Base-by-base conservation (phyloP, 2,888 invertebrate species). In the Dynastes tityus region DNA sequence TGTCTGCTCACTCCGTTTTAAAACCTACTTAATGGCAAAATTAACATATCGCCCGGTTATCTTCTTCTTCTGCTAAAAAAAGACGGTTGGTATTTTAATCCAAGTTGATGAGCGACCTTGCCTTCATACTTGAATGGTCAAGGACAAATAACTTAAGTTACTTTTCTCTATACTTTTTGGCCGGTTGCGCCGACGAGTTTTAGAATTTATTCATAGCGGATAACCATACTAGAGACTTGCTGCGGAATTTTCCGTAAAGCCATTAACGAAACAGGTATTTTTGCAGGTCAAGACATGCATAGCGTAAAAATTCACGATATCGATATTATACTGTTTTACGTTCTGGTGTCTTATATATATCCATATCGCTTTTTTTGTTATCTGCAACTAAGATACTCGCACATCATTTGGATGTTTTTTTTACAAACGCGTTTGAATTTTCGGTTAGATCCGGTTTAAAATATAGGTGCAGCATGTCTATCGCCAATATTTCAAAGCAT, bases 41-140 rank as follows among this genome's bases (percentile, higher is more conserved):
- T 68, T 68, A 68, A 4, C 68, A 68, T 68, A 22, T 22, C 29
- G 11, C 16, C 6, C 32, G 22, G 45, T 22, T 45, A 11, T 45
- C 68, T 49, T 27, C 67, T 67, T 67, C 22, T 45, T 45, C 2
- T 8, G 9, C 49, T 29, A 37, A 55, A 71, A 37, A 13, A 58
- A n/a, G 37, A 32, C 49, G 37, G 58, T 13, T 16, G 58, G 22
- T 58, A 58, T 55, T 40, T 58, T 51, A 32, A 63, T 63, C 13
- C 63, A 63, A 63, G 32, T 32, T 16, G 58, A 55, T 11, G 37
- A 37, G 58, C 55, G 71, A 58, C 71, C 71, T 71, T 71, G 37
- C 37, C 16, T 32, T 13, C 29, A 58, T 71, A 55, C 71, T 71
- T 71, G 71, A 13, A n/a, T 58, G 71, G 71, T 71, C 71, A 71